These are phyloP conservation scores for Lophotriccus pileatus DNA, from an alignment of 2,797 vertebrate species.

Conservation along the genomic window DNA sequence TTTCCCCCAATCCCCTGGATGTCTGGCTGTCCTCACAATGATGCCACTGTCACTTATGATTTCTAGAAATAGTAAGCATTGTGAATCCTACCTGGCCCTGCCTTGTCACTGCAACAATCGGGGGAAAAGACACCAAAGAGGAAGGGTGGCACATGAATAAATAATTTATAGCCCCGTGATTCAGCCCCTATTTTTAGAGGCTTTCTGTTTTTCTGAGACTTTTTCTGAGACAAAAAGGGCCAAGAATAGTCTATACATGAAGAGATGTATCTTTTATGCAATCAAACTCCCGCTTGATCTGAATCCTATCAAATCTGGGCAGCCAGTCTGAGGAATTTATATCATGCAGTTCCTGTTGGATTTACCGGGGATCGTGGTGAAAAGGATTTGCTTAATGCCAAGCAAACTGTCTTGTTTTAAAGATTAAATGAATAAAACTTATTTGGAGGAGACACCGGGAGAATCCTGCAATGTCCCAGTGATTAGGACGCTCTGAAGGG, in stretches of 20 bases:
- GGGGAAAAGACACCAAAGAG: neutral
- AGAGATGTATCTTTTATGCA: conserved; percentile 1
- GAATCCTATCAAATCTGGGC: neutral
- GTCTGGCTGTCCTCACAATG: neutral
- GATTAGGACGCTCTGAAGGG: neutral
- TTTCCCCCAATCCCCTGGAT: neutral
- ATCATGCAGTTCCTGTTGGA: neutral
- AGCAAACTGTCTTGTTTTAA: neutral
- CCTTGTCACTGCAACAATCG: neutral
- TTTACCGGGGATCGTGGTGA: neutral
- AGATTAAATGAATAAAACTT: neutral
- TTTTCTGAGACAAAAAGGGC: neutral
- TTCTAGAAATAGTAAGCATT: conserved; percentile 7
- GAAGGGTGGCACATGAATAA: conserved; percentile 28
- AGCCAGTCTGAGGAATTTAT: neutral
- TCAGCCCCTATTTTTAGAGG: conserved; percentile 35
- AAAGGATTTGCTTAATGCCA: neutral
- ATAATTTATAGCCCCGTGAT: conserved; percentile 15
- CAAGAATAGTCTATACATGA: neutral
- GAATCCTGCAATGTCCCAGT: neutral
- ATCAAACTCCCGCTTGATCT: neutral
- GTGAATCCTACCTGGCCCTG: neutral
- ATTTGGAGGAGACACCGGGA: neutral
- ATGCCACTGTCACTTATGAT: neutral
- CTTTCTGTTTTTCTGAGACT: conserved; percentile 1